phyloP scores from a whole-genome alignment of 2,888 invertebrate species.

The Lasioglossum pauxillum region DNA sequence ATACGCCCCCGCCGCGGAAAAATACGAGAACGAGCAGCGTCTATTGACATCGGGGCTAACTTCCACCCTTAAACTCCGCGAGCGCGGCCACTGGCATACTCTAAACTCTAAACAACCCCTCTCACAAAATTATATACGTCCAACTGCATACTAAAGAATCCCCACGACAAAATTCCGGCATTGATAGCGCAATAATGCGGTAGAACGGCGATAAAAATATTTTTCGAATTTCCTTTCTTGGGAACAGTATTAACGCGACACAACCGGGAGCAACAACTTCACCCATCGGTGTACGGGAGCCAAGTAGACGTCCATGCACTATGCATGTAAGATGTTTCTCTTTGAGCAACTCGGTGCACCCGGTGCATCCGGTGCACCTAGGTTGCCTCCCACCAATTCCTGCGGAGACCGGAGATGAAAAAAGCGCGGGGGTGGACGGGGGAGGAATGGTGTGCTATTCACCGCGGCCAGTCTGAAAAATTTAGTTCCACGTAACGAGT shows the following conservation, averaged over 20 bases:
- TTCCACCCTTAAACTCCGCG: neutral
- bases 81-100: neutral
- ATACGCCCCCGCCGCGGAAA: constrained; percentile 16
- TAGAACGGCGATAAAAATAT: too few relatives aligned
- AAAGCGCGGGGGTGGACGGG: neutral
- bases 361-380: neutral
- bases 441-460: constrained; percentile 71
- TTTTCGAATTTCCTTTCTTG: neutral
- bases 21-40: constrained; percentile 17
- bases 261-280: neutral
- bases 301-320: constrained; percentile 26
- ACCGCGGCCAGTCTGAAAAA: constrained; percentile 77
- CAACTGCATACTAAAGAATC: too few relatives aligned
- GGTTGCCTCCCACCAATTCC: constrained; percentile 43
- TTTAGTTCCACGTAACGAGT: constrained; percentile 78
- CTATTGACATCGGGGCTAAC: constrained; percentile 24
- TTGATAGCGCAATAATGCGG: neutral
- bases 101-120: too few relatives aligned
- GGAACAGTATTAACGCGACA: neutral
- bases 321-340: constrained; percentile 49
- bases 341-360: constrained; percentile 35
- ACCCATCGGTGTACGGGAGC: constrained; percentile 7
- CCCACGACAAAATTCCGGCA: too few relatives aligned
- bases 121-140: too few relatives aligned
- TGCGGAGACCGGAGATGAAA: constrained; percentile 20